Conservation (phyloP, 2,113 vertebrate genomes). For the Vulpes vulpes region DNA sequence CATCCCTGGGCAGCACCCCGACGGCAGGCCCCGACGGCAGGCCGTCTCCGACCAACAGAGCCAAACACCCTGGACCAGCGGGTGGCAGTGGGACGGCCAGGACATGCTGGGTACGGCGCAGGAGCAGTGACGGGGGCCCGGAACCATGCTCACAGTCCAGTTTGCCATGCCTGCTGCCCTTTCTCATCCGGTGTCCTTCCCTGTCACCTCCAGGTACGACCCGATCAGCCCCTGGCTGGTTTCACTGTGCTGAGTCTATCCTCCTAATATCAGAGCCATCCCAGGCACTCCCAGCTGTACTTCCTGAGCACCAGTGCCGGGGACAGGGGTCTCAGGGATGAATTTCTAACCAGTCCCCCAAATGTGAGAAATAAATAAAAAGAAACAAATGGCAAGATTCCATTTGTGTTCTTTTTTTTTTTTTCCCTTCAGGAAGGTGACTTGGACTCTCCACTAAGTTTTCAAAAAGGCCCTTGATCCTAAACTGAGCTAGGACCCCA, state of each 20-base stretch:
- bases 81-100: neutral
- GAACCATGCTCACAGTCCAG: no score
- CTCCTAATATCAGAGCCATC: no score
- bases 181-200: no score
- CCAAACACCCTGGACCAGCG: neutral
- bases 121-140: neutral
- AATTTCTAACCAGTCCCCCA: neutral
- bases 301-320: neutral
- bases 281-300: neutral
- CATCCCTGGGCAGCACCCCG: no score
- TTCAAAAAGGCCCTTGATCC: neutral
- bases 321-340: no score
- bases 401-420: neutral
- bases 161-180: no score
- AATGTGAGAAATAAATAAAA: neutral
- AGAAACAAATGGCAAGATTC: neutral
- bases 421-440: neutral
- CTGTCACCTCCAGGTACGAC: no score
- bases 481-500: neutral
- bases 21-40: no score
- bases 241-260: no score
- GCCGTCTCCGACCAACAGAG: neutral
- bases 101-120: no score
- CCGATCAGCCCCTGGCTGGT: no score
- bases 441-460: neutral